Conservation (phyloP, 2,888 invertebrate genomes). For the Drosophila incognita region DNA sequence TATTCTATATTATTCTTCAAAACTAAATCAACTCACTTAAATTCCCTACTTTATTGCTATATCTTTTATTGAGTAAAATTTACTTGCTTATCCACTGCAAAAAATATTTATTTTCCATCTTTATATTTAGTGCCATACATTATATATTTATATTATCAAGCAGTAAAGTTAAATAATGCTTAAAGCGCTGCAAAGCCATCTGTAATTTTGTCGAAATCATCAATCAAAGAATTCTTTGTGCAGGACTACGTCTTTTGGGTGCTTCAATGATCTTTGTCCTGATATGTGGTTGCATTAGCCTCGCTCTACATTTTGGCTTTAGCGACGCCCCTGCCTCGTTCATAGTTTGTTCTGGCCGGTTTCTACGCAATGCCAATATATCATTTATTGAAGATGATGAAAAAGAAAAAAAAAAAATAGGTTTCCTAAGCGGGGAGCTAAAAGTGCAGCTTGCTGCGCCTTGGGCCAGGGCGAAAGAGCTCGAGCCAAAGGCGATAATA, state of each 20-base stretch:
- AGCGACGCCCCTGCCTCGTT: constrained; percentile 43
- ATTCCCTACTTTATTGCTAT: background rate
- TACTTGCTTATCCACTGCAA: background rate
- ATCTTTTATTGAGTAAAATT: background rate
- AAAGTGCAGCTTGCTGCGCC: constrained; percentile 44
- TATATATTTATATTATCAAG: background rate
- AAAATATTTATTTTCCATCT: background rate
- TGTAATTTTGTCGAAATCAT: background rate
- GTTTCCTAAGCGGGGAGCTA: constrained; percentile 21
- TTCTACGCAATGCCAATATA: constrained; percentile 37
- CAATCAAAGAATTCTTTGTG: background rate
- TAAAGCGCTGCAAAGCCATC: background rate
- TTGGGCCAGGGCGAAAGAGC: constrained; percentile 25
- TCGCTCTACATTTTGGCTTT: constrained; percentile 67
- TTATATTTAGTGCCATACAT: background rate
- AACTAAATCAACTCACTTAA: background rate
- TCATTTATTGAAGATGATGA: constrained; percentile 50
- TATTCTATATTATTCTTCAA: background rate
- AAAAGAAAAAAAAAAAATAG: constrained; percentile 3
- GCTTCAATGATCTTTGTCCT: background rate
- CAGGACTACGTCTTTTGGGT: background rate
- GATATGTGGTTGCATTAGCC: constrained; percentile 42
- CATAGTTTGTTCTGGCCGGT: constrained; percentile 3
- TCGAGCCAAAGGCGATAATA: constrained; percentile 58
- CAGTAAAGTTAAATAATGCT: background rate